Percentiles rank a stretch among this genome's conserved stretches.
These are phyloP conservation scores for Chrysaora quinquecirrha DNA, from an alignment of 30 jellyfish, hydroid and myxozoan species.

Conservation along the genomic window DNA sequence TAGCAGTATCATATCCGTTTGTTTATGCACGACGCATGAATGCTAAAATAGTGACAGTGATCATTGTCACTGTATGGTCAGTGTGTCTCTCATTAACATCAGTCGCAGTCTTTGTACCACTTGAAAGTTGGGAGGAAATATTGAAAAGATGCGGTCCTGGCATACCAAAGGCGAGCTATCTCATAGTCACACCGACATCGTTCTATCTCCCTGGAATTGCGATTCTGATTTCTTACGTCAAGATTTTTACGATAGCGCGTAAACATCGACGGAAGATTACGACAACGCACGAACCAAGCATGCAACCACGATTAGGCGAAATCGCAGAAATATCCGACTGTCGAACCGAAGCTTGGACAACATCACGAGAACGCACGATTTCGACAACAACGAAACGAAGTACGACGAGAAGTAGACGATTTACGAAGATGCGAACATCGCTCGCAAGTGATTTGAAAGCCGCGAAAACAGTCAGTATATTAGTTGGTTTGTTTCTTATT, in stretches of 20 bases:
- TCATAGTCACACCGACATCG: slow-evolving; percentile 69
- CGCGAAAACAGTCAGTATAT: slow-evolving; percentile 84
- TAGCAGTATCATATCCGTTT: slow-evolving; percentile 72
- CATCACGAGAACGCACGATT: slow-evolving; percentile 3
- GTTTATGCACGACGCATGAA: slow-evolving; percentile 64
- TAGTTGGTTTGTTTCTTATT: slow-evolving; percentile 78
- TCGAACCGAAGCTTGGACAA: neutral
- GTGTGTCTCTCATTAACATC: slow-evolving; percentile 68
- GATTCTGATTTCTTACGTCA: slow-evolving; percentile 71
- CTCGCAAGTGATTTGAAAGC: slow-evolving; percentile 74
- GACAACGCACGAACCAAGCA: slow-evolving; percentile 51
- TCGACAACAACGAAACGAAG: slow-evolving; percentile 19
- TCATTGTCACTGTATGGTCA: slow-evolving; percentile 64
- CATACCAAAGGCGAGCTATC: slow-evolving; percentile 71
- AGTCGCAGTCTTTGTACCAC: slow-evolving; percentile 29
- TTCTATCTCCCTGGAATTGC: slow-evolving; percentile 81
- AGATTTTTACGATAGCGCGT: slow-evolving; percentile 73
- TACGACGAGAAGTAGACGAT: slow-evolving; percentile 25
- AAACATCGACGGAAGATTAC: slow-evolving; percentile 71
- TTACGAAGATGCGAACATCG: slow-evolving; percentile 37
- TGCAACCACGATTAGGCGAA: slow-evolving; percentile 19
- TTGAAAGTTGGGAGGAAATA: slow-evolving; percentile 54
- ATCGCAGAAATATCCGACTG: slow-evolving; percentile 10
- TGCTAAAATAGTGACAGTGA: slow-evolving; percentile 34
- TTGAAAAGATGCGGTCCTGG: slow-evolving; percentile 71